Evolutionary conservation across 2,888 invertebrate genomes (phyloP).

Genomic region (Margaritifera margaritifera): DNA sequence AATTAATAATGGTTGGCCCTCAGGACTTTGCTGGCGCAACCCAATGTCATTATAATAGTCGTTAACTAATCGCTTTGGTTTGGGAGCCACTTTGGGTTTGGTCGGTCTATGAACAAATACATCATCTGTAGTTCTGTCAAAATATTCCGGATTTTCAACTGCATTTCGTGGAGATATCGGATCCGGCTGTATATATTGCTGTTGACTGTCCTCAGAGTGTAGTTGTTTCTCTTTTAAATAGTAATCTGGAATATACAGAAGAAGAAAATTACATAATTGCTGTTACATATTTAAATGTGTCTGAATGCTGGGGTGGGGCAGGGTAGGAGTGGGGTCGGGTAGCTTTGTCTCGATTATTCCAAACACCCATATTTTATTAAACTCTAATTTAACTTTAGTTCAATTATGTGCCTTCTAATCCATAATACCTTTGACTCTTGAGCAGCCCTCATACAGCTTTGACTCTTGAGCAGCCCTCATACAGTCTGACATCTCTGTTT

Average conservation of each 20-base stretch:
- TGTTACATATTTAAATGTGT: not conserved
- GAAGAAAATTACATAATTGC: not conserved
- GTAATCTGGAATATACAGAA: constrained; percentile 27
- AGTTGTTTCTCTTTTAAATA: constrained; percentile 36
- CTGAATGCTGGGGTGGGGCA: too few species aligned
- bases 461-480: too few species aligned
- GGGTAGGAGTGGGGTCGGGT: too few species aligned
- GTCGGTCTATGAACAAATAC: constrained; percentile 9
- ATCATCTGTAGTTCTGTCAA: constrained; percentile 29
- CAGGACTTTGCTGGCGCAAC: constrained; percentile 14
- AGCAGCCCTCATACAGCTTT: too few species aligned
- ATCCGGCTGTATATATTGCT: constrained; percentile 21
- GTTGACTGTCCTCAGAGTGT: constrained; percentile 9
- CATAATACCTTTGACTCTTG: too few species aligned
- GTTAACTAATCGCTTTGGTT: constrained; percentile 36
- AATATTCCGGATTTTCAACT: constrained; percentile 53
- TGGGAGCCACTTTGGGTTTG: constrained; percentile 37
- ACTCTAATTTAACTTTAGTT: not conserved
- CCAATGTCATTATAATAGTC: constrained; percentile 41
- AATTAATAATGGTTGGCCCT: constrained; percentile 32
- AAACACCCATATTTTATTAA: not conserved
- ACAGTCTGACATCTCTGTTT: too few species aligned
- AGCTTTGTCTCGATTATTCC: not conserved
- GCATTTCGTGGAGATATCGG: constrained; percentile 20
- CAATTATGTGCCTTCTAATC: too few species aligned